Percentiles rank a stretch among this genome's conserved stretches.
Evolutionary conservation across 2,797 vertebrate species (phyloP).

Genomic region (Zalophus californianus): DNA sequence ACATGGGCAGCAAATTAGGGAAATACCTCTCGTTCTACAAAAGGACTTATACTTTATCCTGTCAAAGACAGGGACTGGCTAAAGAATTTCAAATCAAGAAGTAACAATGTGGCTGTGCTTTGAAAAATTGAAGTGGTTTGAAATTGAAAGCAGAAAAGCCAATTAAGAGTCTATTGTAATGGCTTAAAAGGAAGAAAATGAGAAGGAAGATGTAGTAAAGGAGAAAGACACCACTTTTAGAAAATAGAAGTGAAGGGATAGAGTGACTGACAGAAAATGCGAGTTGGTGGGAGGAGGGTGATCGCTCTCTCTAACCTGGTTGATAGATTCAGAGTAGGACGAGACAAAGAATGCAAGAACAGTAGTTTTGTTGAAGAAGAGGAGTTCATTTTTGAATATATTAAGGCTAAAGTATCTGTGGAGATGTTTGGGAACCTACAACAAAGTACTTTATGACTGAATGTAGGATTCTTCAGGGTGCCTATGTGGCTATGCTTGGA

Average conservation of each 20-base stretch:
- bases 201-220: neutral
- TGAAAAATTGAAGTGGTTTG: slow-evolving; percentile 7
- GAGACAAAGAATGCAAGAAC: neutral
- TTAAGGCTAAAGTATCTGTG: neutral
- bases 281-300: neutral
- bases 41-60: neutral
- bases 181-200: neutral
- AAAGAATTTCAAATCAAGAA: slow-evolving; percentile 20
- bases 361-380: neutral
- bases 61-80: neutral
- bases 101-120: neutral
- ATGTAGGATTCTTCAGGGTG: neutral
- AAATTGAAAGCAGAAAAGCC: slow-evolving; percentile 28
- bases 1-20: neutral
- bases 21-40: neutral
- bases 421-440: neutral
- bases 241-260: neutral
- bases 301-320: neutral
- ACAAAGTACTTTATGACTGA: neutral
- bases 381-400: neutral
- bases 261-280: neutral
- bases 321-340: neutral
- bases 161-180: slow-evolving; percentile 2
- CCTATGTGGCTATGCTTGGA: neutral
- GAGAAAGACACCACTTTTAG: neutral